These are phyloP conservation scores for Hyles lineata DNA, from an alignment of 2,888 invertebrate species.

Conservation along the genomic window DNA sequence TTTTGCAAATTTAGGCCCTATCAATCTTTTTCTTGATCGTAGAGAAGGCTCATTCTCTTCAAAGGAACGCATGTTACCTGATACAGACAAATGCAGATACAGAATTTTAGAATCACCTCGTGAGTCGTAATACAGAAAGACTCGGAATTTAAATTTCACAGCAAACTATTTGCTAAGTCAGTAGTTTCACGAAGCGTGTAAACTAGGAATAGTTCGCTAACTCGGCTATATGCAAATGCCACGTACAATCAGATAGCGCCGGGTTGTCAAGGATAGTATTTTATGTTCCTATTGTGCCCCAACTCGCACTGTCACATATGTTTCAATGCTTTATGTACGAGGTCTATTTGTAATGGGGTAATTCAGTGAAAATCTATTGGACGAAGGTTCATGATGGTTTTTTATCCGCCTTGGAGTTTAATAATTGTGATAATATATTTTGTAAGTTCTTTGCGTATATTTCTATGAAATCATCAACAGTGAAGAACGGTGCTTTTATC, in stretches of 20 bases:
- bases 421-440: no score
- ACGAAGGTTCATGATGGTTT: not conserved
- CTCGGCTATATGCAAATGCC: slow-evolving; percentile 45
- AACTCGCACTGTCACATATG: not conserved
- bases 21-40: no score
- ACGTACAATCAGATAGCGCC: slow-evolving; percentile 42
- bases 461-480: no score
- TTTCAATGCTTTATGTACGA: not conserved
- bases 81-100: no score
- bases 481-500: no score
- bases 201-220: slow-evolving; percentile 19
- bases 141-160: not conserved
- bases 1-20: no score
- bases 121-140: not conserved
- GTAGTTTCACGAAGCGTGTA: slow-evolving; percentile 39
- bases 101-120: no score
- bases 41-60: no score
- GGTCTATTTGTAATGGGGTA: no score
- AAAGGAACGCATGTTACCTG: no score
- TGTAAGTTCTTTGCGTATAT: no score
- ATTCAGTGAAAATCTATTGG: not conserved
- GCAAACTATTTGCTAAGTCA: not conserved
- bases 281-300: slow-evolving; percentile 30
- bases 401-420: no score
- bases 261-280: slow-evolving; percentile 23